Evolutionary conservation across 1,140 invertebrate genomes (phyloP), one percentile per base, ranked within the genome.

Genomic region (Idris sp.): DNA sequence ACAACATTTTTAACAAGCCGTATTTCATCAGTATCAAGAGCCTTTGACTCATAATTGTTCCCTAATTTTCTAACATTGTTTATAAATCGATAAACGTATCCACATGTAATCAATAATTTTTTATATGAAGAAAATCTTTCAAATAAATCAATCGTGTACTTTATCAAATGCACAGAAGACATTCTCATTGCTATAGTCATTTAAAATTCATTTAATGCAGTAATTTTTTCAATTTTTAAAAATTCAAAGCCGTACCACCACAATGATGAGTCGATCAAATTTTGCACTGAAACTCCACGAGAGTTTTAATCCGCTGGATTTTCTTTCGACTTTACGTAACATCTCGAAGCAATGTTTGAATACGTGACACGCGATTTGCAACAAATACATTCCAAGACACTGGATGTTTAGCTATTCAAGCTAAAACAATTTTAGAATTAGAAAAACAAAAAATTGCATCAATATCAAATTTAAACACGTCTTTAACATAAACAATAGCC

Each of bases 271-370:
- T 18, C n/a, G 8, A 40, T 4, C 10, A 40, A 1, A 9, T 40
- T n/a, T 19, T 8, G 9, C 5, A 25, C 19, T 13, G 10, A 10
- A 5, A 43, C 9, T 1, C 35, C 35, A 3, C 40, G 18, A 2
- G 40, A 43, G 25, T 43, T 43, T 13, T 25, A 43, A 13, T 43
- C 40, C 2, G 40, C 40, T 7, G 19, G 18, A 25, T 43, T 43
- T 2, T 25, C 18, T 5, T 22, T 25, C n/a, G 15, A 25, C 8
- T 11, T 22, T 0, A 43, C 40, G 16, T 43, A 14, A 11, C 13
- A 1, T 25, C 18, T 10, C 4, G 18, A 1, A 7, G 2, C n/a
- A 2, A 0, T 4, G 40, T 43, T 25, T 43, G 40, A 25, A 43
- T 43, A 8, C 15, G 9, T 1, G 40, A 22, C 4, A 43, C 40